Evolutionary conservation across 2,113 vertebrate genomes (phyloP).

Genomic region (Poeciliopsis retropinna): DNA sequence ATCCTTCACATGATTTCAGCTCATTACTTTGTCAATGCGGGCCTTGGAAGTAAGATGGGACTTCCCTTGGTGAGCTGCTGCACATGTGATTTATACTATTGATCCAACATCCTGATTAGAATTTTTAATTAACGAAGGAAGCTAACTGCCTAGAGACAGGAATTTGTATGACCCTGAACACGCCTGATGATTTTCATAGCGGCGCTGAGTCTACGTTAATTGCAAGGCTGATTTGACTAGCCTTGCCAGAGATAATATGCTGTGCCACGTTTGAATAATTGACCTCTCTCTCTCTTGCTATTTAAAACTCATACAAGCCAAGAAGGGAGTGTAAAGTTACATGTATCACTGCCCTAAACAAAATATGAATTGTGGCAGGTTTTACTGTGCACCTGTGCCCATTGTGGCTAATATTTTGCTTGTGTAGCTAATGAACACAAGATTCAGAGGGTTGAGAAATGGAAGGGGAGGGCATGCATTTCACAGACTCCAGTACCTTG

Average conservation of each 20-base stretch:
- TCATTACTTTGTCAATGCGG: conserved; percentile 64
- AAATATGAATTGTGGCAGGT: conserved; percentile 44
- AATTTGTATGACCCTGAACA: conserved; percentile 64
- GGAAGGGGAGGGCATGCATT: conserved; percentile 46
- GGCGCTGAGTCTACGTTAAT: conserved; percentile 73
- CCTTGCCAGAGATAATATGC: conserved; percentile 70
- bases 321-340: conserved; percentile 42
- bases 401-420: conserved; percentile 39
- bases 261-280: conserved; percentile 61
- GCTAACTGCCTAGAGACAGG: conserved; percentile 76
- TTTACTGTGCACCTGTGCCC: conserved; percentile 32
- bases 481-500: conserved; percentile 55
- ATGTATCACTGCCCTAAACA: conserved; percentile 45
- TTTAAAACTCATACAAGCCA: conserved; percentile 63
- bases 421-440: conserved; percentile 57
- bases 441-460: conserved; percentile 48
- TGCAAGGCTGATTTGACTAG: conserved; percentile 66
- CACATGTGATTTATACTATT: conserved; percentile 72
- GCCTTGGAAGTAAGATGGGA: conserved; percentile 62
- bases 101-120: conserved; percentile 78
- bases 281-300: conserved; percentile 60
- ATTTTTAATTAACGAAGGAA: conserved; percentile 81
- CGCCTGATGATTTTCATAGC: conserved; percentile 68
- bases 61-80: conserved; percentile 42
- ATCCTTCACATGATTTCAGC: conserved; percentile 46